These are phyloP conservation scores for Microtus montanus DNA, from an alignment of 2,113 vertebrate genomes.

Conservation along the genomic window DNA sequence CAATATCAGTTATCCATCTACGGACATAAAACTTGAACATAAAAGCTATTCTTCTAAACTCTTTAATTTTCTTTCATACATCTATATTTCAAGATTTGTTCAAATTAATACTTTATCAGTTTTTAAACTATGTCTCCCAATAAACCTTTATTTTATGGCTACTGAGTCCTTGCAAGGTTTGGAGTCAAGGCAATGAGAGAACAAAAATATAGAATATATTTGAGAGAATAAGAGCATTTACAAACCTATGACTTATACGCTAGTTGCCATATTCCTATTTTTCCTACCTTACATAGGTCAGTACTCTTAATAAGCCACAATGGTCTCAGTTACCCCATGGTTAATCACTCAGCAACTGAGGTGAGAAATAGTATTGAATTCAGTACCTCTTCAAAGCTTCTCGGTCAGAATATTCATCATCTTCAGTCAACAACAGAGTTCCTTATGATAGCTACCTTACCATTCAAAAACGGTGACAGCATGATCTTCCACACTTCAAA, in stretches of 20 bases:
- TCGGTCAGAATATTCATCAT: conserved; percentile 8
- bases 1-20: background rate
- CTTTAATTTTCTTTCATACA: background rate
- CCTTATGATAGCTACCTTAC: background rate
- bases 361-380: background rate
- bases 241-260: background rate
- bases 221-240: background rate
- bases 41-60: background rate
- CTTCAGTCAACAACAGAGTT: background rate
- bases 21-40: background rate
- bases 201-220: background rate
- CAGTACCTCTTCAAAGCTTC: background rate
- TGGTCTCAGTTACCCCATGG: background rate
- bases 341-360: background rate
- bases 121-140: background rate
- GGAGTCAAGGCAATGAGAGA: background rate
- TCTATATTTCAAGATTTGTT: background rate
- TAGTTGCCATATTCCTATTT: background rate
- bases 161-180: background rate
- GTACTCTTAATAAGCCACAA: background rate
- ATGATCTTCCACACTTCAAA: conserved; percentile 18
- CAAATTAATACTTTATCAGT: conserved; percentile 28
- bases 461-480: background rate
- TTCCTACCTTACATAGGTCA: background rate
- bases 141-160: background rate